A percentile compares a stretch with the other conserved stretches of the same genome.
These are phyloP conservation scores for Aix galericulata DNA, from an alignment of 2,113 vertebrate species.

Conservation along the genomic window DNA sequence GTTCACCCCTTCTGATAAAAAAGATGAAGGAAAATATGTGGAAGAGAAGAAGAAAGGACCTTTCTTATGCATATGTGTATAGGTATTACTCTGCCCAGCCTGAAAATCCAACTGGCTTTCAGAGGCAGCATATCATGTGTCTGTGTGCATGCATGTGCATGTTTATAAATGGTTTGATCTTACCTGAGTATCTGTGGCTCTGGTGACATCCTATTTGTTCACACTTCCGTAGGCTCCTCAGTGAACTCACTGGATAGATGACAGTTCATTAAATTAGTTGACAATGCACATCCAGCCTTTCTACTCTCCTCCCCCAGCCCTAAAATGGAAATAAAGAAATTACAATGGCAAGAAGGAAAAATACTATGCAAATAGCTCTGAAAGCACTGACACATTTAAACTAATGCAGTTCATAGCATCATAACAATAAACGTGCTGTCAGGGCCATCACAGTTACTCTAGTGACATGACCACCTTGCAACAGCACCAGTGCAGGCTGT, in stretches of 20 bases:
- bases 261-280: slow-evolving; percentile 61
- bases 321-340: slow-evolving; percentile 53
- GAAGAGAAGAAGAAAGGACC: neutral
- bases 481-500: neutral
- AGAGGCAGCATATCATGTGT: neutral
- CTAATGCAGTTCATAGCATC: neutral
- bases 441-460: neutral
- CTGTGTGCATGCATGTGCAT: neutral
- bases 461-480: neutral
- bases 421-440: slow-evolving; percentile 21
- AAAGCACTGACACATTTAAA: slow-evolving; percentile 32
- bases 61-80: neutral
- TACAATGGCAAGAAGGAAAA: slow-evolving; percentile 10
- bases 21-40: neutral
- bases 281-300: slow-evolving; percentile 23
- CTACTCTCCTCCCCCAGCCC: slow-evolving; percentile 3
- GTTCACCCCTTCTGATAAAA: neutral
- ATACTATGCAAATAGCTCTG: slow-evolving; percentile 29
- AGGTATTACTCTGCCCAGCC: neutral
- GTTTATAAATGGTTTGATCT: slow-evolving; percentile 20
- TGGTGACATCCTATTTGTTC: slow-evolving; percentile 41
- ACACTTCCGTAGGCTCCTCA: slow-evolving; percentile 18
- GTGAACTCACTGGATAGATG: slow-evolving; percentile 20
- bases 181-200: slow-evolving; percentile 38
- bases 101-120: neutral